Conservation (phyloP, 2,888 invertebrate genomes). For the Heliconius aoede region DNA sequence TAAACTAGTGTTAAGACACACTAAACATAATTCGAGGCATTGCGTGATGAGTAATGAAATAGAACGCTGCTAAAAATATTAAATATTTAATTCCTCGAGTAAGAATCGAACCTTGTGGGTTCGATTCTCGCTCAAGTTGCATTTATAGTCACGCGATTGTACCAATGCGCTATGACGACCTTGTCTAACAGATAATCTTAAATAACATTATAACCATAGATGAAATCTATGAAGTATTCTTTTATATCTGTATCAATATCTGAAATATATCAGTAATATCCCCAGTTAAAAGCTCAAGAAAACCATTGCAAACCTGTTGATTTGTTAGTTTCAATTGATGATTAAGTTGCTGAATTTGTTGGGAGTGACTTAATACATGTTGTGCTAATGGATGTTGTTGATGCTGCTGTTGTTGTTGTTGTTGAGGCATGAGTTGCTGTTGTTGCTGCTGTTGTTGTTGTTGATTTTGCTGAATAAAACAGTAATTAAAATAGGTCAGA, state of each 20-base stretch:
- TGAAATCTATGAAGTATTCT: neutral
- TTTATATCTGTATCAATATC: too few relatives aligned
- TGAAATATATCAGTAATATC: too few relatives aligned
- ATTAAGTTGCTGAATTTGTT: constrained; percentile 58
- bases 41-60: too few relatives aligned
- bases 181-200: neutral
- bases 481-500: neutral
- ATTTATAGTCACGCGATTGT: too few relatives aligned
- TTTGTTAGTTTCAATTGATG: constrained; percentile 72
- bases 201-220: neutral
- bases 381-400: constrained; percentile 66
- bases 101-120: too few relatives aligned
- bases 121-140: too few relatives aligned
- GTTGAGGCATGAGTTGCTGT: constrained; percentile 53
- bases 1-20: too few relatives aligned
- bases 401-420: constrained; percentile 52
- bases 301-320: constrained; percentile 61
- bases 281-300: neutral
- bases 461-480: constrained; percentile 57
- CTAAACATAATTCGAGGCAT: too few relatives aligned
- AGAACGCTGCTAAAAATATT: too few relatives aligned
- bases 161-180: too few relatives aligned
- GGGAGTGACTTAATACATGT: constrained; percentile 67
- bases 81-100: too few relatives aligned
- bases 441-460: constrained; percentile 48